Percentiles rank a stretch among this genome's conserved stretches.
Evolutionary conservation across 2,797 vertebrate species (phyloP).

Genomic region (Hyperoplus lanceolatus): DNA sequence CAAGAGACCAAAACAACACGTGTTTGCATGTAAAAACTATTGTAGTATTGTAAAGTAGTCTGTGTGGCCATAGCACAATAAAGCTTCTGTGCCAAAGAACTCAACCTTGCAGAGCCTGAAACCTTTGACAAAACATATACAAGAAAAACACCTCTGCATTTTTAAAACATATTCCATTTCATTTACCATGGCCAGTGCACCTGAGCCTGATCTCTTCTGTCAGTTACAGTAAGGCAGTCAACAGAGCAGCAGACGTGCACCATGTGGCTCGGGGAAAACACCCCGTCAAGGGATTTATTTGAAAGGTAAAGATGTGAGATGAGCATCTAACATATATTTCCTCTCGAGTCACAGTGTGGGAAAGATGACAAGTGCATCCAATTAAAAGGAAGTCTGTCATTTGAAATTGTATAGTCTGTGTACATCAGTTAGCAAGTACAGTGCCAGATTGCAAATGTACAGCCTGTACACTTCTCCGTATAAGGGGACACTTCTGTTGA

Average conservation of each 20-base stretch:
- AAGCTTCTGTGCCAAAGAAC: background rate
- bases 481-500: background rate
- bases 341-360: background rate
- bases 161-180: background rate
- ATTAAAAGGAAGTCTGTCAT: slow-evolving; percentile 8
- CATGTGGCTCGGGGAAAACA: background rate
- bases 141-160: background rate
- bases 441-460: background rate
- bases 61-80: background rate
- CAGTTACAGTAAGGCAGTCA: background rate
- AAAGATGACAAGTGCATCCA: background rate
- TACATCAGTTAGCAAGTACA: background rate
- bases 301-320: slow-evolving; percentile 7
- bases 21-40: background rate
- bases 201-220: background rate
- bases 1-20: background rate
- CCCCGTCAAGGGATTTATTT: background rate
- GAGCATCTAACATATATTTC: background rate
- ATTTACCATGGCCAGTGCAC: background rate
- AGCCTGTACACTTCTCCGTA: background rate
- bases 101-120: background rate
- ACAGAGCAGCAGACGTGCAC: background rate
- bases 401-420: slow-evolving; percentile 6
- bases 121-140: background rate
- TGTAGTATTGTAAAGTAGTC: background rate